A percentile compares a stretch with the other conserved stretches of the same genome.
Conservation (phyloP, 2,888 invertebrate species). For the Tachina grossa region DNA sequence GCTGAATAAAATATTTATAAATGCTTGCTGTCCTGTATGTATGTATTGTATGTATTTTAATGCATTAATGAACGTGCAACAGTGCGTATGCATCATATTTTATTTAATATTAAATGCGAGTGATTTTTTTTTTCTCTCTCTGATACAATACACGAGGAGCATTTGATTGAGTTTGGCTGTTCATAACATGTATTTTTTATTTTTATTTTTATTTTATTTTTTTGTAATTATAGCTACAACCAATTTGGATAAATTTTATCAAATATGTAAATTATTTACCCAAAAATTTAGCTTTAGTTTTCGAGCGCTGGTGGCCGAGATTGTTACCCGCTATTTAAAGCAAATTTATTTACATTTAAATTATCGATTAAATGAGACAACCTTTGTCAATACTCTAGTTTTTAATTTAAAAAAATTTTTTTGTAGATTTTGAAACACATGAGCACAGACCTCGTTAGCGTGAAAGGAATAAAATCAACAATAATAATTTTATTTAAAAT, state of each 20-base stretch:
- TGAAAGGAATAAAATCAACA: slow-evolving; percentile 16
- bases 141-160: neutral
- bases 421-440: neutral
- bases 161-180: neutral
- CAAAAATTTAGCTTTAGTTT: too few relatives aligned
- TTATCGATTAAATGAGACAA: neutral
- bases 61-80: slow-evolving; percentile 60
- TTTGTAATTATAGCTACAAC: too few relatives aligned
- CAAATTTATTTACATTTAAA: neutral
- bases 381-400: neutral
- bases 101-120: slow-evolving; percentile 4
- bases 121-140: neutral
- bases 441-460: slow-evolving; percentile 8
- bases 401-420: neutral
- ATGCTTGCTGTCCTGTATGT: slow-evolving; percentile 14
- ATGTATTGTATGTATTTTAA: slow-evolving; percentile 41
- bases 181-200: too few relatives aligned
- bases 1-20: neutral
- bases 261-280: too few relatives aligned
- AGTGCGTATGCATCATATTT: slow-evolving; percentile 58
- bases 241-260: too few relatives aligned
- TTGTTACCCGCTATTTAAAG: too few relatives aligned
- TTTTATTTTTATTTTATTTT: too few relatives aligned
- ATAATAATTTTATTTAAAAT: neutral
- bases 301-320: neutral